phyloP scores from a whole-genome alignment of 2,888 invertebrate genomes.

The Callyntrura guangdongensis region DNA sequence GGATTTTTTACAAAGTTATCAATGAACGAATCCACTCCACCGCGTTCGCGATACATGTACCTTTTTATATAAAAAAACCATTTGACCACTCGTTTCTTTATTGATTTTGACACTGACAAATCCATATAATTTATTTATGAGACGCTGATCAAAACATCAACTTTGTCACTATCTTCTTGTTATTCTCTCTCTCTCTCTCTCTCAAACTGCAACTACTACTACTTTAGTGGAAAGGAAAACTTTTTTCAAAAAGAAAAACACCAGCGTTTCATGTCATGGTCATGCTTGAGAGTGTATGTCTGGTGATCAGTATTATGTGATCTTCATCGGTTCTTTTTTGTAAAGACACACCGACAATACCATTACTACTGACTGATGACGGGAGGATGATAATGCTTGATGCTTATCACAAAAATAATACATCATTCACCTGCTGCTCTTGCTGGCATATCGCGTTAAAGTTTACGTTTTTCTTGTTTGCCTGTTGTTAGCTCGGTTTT shows the following conservation, averaged over 20 bases:
- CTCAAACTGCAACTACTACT: neutral
- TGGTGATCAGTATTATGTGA: neutral
- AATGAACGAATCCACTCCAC: neutral
- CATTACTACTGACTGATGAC: neutral
- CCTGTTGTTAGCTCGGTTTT: neutral
- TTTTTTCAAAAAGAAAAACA: conserved; percentile 3
- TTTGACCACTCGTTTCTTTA: conserved; percentile 32
- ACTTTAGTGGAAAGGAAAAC: neutral
- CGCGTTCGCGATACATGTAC: too few relatives aligned
- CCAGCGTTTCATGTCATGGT: conserved; percentile 11
- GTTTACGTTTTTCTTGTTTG: neutral
- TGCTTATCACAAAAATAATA: conserved; percentile 49
- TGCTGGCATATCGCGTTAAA: conserved; percentile 22
- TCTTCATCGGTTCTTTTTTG: neutral
- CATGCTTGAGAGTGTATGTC: too few relatives aligned
- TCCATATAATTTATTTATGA: conserved; percentile 67
- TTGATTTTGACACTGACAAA: conserved; percentile 77
- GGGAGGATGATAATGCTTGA: conserved; percentile 25
- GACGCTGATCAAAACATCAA: conserved; percentile 71
- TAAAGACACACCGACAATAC: conserved; percentile 9
- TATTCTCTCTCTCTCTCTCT: neutral
- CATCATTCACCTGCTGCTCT: conserved; percentile 53
- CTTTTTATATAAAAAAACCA: neutral
- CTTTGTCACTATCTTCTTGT: conserved; percentile 64
- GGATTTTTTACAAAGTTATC: neutral